A percentile compares a stretch with the other conserved stretches of the same genome.
Conservation (phyloP, 2,888 invertebrate species). For the Torymus aiolomorphi region DNA sequence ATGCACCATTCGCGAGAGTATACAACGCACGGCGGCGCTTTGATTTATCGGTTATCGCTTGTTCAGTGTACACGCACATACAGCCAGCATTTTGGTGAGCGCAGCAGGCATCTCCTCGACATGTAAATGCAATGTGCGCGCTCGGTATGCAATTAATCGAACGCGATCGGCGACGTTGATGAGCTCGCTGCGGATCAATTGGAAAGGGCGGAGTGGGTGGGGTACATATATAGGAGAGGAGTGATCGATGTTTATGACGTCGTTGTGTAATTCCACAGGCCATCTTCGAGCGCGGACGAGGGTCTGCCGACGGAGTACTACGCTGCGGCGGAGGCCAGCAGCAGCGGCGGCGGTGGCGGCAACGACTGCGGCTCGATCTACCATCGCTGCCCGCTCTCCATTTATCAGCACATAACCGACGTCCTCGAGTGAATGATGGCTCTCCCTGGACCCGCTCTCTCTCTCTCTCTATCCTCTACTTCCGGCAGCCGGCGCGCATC, state of each 20-base stretch:
- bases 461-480: not conserved
- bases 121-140: not conserved
- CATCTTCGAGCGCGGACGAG: constrained; percentile 66
- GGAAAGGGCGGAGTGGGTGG: constrained; percentile 11
- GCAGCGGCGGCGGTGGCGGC: constrained; percentile 40
- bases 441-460: not conserved
- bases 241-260: constrained; percentile 55
- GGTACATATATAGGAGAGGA: constrained; percentile 3
- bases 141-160: constrained; percentile 18
- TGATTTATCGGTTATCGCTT: no score
- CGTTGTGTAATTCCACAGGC: constrained; percentile 62
- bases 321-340: constrained; percentile 58
- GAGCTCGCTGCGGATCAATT: constrained; percentile 23
- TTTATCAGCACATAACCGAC: constrained; percentile 67
- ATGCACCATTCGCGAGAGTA: no score
- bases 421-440: constrained; percentile 43
- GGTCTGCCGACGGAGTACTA: constrained; percentile 62
- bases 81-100: no score
- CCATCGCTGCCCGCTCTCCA: constrained; percentile 65
- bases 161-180: constrained; percentile 1
- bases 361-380: constrained; percentile 64
- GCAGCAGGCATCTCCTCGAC: not conserved
- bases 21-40: no score
- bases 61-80: no score
- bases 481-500: not conserved